Conservation (phyloP, 2,113 vertebrate genomes). For the Pseudois nayaur region DNA sequence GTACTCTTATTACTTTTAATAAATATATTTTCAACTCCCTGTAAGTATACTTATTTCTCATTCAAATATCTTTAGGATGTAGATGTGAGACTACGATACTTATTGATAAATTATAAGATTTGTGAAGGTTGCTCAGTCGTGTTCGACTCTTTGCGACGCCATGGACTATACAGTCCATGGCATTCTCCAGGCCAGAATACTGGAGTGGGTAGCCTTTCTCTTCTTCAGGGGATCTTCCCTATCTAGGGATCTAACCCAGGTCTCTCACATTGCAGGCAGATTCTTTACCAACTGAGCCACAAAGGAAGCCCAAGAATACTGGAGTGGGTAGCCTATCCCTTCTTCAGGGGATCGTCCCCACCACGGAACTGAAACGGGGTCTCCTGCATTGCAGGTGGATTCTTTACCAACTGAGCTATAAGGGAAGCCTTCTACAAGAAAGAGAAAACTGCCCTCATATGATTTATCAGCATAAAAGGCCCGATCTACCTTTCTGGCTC, state of each 20-base stretch:
- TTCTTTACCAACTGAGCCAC: neutral
- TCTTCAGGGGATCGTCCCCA: neutral
- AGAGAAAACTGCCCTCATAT: neutral
- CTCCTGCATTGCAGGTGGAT: neutral
- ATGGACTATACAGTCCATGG: neutral
- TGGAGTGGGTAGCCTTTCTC: neutral
- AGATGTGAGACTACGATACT: neutral
- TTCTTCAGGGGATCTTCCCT: neutral
- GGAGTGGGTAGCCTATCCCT: neutral
- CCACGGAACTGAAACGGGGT: rapidly evolving
- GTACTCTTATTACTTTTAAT: too few species aligned
- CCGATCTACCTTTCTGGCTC: neutral
- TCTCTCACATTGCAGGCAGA: neutral
- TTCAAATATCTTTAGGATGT: too few species aligned
- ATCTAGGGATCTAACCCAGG: neutral
- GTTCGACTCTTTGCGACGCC: neutral
- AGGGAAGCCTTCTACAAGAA: neutral
- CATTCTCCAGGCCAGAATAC: neutral
- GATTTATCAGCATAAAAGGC: neutral
- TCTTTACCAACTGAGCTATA: neutral
- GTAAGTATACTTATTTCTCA: too few species aligned
- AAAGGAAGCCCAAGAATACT: neutral
- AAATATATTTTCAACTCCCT: too few species aligned
- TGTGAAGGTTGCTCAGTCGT: neutral
- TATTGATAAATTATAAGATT: neutral